Evolutionary conservation across 2,888 invertebrate species (phyloP), one percentile per base, ranked within the genome.

Genomic region (Spisula subtruncata): DNA sequence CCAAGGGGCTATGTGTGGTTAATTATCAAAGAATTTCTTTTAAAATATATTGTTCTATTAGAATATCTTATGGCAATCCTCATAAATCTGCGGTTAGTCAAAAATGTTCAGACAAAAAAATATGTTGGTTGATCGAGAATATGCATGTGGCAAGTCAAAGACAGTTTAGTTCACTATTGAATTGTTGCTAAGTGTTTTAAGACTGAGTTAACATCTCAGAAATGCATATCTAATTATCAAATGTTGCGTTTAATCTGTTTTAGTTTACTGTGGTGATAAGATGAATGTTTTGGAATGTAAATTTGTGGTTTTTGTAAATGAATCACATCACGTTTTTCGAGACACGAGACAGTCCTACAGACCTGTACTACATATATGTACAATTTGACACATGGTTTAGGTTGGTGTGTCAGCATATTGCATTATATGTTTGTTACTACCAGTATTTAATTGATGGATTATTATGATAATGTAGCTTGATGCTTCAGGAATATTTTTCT

Each of bases 141-240:
- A n/a, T n/a, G n/a, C n/a, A n/a, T n/a, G n/a, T 41, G 41, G 41
- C 41, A 41, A 41, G 41, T 41, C 41, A 41, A 41, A 41, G 41
- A n/a, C n/a, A n/a, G n/a, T n/a, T n/a, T 8, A 41, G 41, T 41
- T 41, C 8, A 41, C 41, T 41, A 5, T 2, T 41, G 4, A 16
- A 16, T 51, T 51, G 51, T 51, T 48, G 51, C 16, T 51, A 6
- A 16, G 12, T 51, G 51, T 51, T 51, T 51, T 51, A 51, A 51
- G 12, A 51, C 12, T 12, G 51, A 51, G 48, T 48, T 16, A 6
- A 60, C 60, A 60, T n/a, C n/a, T 60, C 8, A 60, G 12, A 60
- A 60, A 60, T 60, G 60, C 60, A 60, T 25, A 60, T 8, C n/a
- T 60, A 60, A 60, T 60, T 60, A 60, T 60, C 60, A 60, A 60